Evolutionary conservation across 2,797 vertebrate species (phyloP).

Genomic region (Rhabdomys pumilio): DNA sequence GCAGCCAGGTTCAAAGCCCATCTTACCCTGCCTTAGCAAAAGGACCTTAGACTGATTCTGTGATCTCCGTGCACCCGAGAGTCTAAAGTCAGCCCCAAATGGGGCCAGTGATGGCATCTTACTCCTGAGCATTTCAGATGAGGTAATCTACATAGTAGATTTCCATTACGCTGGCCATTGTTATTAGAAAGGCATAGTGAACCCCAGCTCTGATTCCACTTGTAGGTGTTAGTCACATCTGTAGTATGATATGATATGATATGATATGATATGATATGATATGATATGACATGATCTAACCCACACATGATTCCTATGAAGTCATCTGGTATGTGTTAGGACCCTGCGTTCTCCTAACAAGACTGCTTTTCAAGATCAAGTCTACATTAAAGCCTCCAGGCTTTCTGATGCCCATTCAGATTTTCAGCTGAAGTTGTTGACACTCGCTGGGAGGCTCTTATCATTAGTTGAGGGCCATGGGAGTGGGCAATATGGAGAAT

Average conservation of each 20-base stretch:
- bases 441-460: not conserved
- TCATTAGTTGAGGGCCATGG: not conserved
- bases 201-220: not conserved
- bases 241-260: no score
- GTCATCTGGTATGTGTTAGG: no score
- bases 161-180: not conserved
- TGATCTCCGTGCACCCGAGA: not conserved
- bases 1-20: not conserved
- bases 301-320: rapidly evolving
- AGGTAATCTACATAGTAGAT: not conserved
- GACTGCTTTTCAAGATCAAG: not conserved
- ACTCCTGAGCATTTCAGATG: not conserved
- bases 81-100: not conserved
- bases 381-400: not conserved
- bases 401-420: not conserved
- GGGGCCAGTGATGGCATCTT: not conserved
- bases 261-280: no score
- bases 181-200: not conserved
- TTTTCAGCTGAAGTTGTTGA: not conserved
- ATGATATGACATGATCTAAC: not conserved
- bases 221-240: not conserved
- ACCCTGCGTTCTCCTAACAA: not conserved
- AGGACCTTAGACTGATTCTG: not conserved
- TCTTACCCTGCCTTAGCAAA: not conserved
- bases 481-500: not conserved